Base-by-base conservation (phyloP, 2,888 invertebrate species). In the Altica lythri region DNA sequence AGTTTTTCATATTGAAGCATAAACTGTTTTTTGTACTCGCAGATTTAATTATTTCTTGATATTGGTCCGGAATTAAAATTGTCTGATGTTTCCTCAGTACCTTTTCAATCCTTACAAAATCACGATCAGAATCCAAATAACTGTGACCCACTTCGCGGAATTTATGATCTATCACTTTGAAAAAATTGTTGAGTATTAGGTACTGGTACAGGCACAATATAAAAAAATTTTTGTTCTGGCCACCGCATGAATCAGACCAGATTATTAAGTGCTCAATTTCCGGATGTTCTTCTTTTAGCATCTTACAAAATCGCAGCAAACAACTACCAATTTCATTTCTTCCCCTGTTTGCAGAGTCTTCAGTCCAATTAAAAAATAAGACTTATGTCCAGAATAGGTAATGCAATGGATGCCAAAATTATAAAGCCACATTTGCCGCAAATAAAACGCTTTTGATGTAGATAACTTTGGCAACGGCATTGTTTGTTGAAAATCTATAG, bases 91-190 rank as follows among this genome's bases (percentile, higher is more conserved):
- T 66, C 14, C 68, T 43, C 16, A 70, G 43, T 27, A 63, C 55
- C 52, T 70, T 71, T 62, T 71, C 66, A 14, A 69, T 69, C 17
- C 63, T 48, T 25, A 69, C 68, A 63, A 71, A 71, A 63, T 72
- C 68, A 52, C 69, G 29, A 53, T 71, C 71, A n/a, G 67, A 69
- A 55, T 72, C 72, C 35, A 71, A 52, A 59, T 66, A 71, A 5
- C 63, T 64, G 61, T 71, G 68, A 9, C 68, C 71, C 12, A 69
- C 71, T 55, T 66, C 68, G 3, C 71, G 69, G 60, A 69, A 70
- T 60, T 72, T 71, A 58, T 71, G 69, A 34, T 70, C 68, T 16
- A 69, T 67, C 8, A 54, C 49, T 50, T 68, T 61, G 48, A 68
- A 68, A 44, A 59, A 54, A 22, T 62, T 61, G 60, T 65, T 69